Evolutionary conservation across 2,797 vertebrate species (phyloP).

Genomic region (Phalloptychus januarius): DNA sequence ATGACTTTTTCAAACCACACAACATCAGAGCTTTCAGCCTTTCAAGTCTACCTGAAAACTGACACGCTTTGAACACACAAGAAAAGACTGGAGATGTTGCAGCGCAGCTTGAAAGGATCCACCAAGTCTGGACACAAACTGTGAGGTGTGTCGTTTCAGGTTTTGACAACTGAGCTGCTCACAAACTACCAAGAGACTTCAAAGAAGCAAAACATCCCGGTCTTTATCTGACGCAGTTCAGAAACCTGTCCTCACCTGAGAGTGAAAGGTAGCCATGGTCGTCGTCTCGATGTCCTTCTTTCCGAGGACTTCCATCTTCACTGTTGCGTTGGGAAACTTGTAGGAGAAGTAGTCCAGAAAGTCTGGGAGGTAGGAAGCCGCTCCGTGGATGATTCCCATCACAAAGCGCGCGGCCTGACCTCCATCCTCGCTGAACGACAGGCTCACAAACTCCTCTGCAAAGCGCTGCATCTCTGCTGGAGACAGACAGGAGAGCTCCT

Average conservation of each 20-base stretch:
- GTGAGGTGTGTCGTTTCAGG: conserved; percentile 26
- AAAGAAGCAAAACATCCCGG: conserved; percentile 4
- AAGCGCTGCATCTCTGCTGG: conserved; percentile 91
- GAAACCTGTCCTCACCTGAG: conserved; percentile 87
- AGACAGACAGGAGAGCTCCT: conserved; percentile 90
- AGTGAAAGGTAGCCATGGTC: conserved; percentile 96
- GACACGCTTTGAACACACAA: conserved; percentile 7
- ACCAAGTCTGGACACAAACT: conserved; percentile 9
- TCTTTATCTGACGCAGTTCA: not conserved
- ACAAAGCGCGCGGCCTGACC: conserved; percentile 89
- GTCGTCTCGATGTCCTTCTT: conserved; percentile 99
- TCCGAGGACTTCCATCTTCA: conserved; percentile 99
- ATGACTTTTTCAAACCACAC: conserved; percentile 9
- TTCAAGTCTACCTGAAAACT: conserved; percentile 1
- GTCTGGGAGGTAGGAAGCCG: conserved; percentile 97
- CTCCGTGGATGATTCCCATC: conserved; percentile 98
- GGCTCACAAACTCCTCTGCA: conserved; percentile 91
- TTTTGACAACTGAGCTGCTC: conserved; percentile 24
- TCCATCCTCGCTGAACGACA: conserved; percentile 93
- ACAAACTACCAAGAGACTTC: conserved; percentile 23
- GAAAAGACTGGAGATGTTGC: conserved; percentile 3
- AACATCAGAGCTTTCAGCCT: not conserved
- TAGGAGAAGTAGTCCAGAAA: conserved; percentile 99
- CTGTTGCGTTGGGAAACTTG: conserved; percentile 96
- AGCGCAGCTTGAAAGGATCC: conserved; percentile 3